Base-by-base conservation (phyloP, 2,113 vertebrate species). In the Daubentonia madagascariensis region DNA sequence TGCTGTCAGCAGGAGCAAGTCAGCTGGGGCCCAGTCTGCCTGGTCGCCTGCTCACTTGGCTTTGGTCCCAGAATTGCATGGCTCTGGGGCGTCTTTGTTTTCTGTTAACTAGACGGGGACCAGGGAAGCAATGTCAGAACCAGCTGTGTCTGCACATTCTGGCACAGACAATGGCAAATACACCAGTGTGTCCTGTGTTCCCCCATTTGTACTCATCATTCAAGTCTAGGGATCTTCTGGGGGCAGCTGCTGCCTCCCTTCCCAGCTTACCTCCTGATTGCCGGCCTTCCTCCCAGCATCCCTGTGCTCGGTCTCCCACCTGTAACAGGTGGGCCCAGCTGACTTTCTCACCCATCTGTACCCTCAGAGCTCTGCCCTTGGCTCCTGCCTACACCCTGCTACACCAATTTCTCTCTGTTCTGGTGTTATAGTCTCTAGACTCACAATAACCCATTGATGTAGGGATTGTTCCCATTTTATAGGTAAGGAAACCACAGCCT, bases 1-100 rank as follows among this genome's bases (percentile, higher is more conserved):
- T 76, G 61, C 68, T 23, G 45, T 65, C 72, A 11, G 78, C 6
- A 8, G 83, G 95, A 86, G 70, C 67, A 7, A 72, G 72, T 57
- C 2, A 1, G 20, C 32, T 25, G 43, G 70, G 78, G 78, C 59
- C 0, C 5, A 22, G 0, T 67, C 37, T 96, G 73, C 79, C 59
- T 52, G 7, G 28, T 68, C 57, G 73, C 28, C 92, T 54, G 48
- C 83, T 48, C 65, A 22, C 12, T 45, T 96, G 93, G 61, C 54
- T 61, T 8, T 8, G 23, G 50, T 92, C 94, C 91, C 37, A 86
- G 48, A 89, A 73, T 79, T 57, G 80, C 35, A 13, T 70, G 76
- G 92, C 94, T 92, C 78, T 25, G 90, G 80, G 50, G 89, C 35
- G 2, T 96, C 88, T 68, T 96, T 68, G 91, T 92, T 89, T 90